Evolutionary conservation across 2,888 invertebrate species (phyloP).

Genomic region (Netelia fuscicornis): DNA sequence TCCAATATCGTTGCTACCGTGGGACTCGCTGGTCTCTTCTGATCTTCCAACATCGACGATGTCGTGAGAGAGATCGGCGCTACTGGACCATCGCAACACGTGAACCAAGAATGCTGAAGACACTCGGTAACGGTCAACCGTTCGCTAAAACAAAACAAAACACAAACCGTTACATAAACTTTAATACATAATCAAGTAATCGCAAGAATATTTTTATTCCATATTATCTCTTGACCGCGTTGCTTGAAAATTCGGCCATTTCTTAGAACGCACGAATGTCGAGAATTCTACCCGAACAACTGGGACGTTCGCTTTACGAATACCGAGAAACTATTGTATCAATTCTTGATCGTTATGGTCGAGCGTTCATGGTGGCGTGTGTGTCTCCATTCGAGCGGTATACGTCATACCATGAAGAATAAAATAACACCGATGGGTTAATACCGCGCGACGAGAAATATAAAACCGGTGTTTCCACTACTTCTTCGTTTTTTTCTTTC

Average conservation of each 20-base stretch:
- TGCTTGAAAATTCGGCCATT: background rate
- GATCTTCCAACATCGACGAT: slow-evolving; percentile 21
- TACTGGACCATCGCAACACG: slow-evolving; percentile 77
- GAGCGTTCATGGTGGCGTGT: slow-evolving; percentile 12
- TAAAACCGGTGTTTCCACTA: slow-evolving; percentile 64
- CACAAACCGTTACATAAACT: slow-evolving; percentile 23
- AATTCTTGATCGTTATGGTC: slow-evolving; percentile 36
- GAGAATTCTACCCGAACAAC: background rate
- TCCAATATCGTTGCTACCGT: slow-evolving; percentile 40
- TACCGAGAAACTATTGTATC: slow-evolving; percentile 13
- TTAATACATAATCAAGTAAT: slow-evolving; percentile 35
- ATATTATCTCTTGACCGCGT: too few relatives aligned
- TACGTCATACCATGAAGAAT: background rate
- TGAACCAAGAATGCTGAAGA: slow-evolving; percentile 95
- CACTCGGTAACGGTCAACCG: slow-evolving; percentile 95
- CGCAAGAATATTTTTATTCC: background rate
- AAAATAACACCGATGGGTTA: slow-evolving; percentile 52
- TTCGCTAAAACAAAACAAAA: slow-evolving; percentile 88
- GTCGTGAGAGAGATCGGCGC: slow-evolving; percentile 65
- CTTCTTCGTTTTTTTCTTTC: slow-evolving; percentile 6
- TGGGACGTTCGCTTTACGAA: background rate
- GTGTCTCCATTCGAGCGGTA: background rate
- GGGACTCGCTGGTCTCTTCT: slow-evolving; percentile 36
- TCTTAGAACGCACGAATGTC: background rate
- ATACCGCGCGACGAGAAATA: slow-evolving; percentile 50